Conservation (phyloP, 2,113 vertebrate genomes). For the Platanista minor region DNA sequence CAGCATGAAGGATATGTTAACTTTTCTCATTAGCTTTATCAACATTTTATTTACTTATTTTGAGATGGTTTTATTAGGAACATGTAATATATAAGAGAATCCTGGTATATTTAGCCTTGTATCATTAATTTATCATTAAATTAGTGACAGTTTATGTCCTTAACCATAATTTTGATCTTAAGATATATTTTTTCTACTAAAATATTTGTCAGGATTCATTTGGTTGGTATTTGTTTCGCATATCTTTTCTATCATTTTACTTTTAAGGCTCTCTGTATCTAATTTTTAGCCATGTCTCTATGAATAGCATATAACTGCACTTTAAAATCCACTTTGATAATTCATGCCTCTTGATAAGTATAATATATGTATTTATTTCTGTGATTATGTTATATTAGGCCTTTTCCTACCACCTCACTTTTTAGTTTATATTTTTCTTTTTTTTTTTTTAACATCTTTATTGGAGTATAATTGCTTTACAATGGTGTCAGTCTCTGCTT, state of each 20-base stretch:
- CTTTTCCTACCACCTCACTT: not conserved
- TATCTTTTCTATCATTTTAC: not conserved
- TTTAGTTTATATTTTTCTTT: not conserved
- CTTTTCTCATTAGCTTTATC: not conserved
- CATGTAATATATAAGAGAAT: not conserved
- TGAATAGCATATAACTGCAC: not conserved
- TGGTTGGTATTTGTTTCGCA: not conserved
- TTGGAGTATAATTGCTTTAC: too few species aligned
- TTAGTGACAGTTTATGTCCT: not conserved
- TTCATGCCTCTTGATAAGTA: not conserved
- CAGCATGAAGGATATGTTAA: not conserved
- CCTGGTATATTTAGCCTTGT: not conserved
- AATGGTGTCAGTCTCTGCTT: too few species aligned
- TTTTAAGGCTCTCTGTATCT: not conserved
- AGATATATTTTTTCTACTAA: not conserved
- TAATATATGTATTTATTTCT: not conserved
- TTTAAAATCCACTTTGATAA: not conserved
- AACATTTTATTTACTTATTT: slow-evolving; percentile 15
- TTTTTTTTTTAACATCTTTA: too few species aligned
- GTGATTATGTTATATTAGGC: not conserved
- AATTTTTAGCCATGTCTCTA: not conserved
- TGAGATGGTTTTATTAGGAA: not conserved
- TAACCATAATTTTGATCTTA: not conserved
- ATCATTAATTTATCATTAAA: not conserved
- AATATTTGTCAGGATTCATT: not conserved